Base-by-base conservation (phyloP, 2,888 invertebrate species). In the Cyclophora albipunctata region DNA sequence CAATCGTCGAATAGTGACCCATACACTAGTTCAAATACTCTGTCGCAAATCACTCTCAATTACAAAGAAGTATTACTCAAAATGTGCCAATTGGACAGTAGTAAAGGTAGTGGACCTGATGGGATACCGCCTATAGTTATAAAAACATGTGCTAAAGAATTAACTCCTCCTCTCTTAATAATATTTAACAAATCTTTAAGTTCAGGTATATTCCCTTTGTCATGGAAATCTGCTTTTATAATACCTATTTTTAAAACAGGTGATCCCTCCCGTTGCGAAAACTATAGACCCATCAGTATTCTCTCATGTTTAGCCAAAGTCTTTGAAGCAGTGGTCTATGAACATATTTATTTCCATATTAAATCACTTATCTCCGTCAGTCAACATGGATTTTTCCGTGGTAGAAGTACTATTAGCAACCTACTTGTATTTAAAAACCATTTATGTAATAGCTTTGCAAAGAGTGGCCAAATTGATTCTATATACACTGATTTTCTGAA, bases 201-300 rank as follows among this genome's bases (percentile, higher is more conserved):
- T 0, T 37, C 42, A 0, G 59, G 57, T 5, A 20, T 53, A 6
- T 59, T 59, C 40, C 62, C 59, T 0, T 5, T 34, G 0, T 4
- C 2, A 1, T 60, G 57, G 58, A 60, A 60, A 45, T 37, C n/a
- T 3, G 53, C 57, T 5, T 48, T 49, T n/a, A 46, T 60, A 0
- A 47, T 55, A n/a, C 55, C 60, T 3, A 52, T 58, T 4, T 40
- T 44, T 34, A 60, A 60, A 43, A 47, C 49, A 5, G 60, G 56
- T 4, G 52, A 58, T 35, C 44, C 45, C 34, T 5, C 48, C 41
- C 7, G 40, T 5, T 43, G 52, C 53, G 34, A 47, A 5, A 48
- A 60, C 40, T 50, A 58, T 50, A 41, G 56, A 42, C 51, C 49
- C 5, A 47, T 47, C 33, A 43, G 42, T 35, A 51, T 54, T 35